These are phyloP conservation scores for Orientallactaga bullata DNA, from an alignment of 2,113 vertebrate genomes.

Conservation along the genomic window DNA sequence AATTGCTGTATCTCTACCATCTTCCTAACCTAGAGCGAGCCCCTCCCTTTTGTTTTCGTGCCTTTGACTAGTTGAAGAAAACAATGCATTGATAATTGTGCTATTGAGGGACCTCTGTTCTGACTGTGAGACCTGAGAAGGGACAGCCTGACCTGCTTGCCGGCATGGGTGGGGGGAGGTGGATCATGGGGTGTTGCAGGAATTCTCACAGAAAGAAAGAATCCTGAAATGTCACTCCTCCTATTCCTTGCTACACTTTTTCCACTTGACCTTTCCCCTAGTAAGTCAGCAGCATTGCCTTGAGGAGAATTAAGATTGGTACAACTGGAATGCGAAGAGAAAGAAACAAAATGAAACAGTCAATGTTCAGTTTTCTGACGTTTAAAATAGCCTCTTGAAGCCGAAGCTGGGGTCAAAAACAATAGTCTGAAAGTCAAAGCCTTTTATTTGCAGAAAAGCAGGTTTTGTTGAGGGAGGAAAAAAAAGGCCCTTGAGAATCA, in stretches of 20 bases:
- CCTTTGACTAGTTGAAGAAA: slow-evolving; percentile 62
- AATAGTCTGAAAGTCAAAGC: slow-evolving; percentile 77
- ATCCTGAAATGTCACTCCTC: slow-evolving; percentile 67
- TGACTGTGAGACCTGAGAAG: not conserved
- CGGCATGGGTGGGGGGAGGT: not conserved
- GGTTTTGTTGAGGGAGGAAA: slow-evolving; percentile 68
- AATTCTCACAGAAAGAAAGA: slow-evolving; percentile 53
- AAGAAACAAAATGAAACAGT: slow-evolving; percentile 69
- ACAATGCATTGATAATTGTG: slow-evolving; percentile 57
- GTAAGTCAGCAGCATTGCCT: slow-evolving; percentile 72
- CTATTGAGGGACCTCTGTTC: slow-evolving; percentile 21
- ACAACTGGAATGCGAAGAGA: slow-evolving; percentile 63
- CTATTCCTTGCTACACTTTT: slow-evolving; percentile 68
- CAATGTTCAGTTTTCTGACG: slow-evolving; percentile 72
- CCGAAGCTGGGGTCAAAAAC: slow-evolving; percentile 75
- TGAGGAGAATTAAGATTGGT: slow-evolving; percentile 68
- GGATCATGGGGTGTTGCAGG: not conserved
- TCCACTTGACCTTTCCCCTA: slow-evolving; percentile 79
- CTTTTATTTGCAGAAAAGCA: slow-evolving; percentile 73
- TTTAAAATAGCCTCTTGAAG: slow-evolving; percentile 80
- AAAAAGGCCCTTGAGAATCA: slow-evolving; percentile 78
- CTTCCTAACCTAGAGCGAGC: slow-evolving; percentile 31
- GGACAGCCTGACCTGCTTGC: not conserved
- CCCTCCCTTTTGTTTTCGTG: slow-evolving; percentile 54
- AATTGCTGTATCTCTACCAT: not conserved